These are phyloP conservation scores for Habroteleia sp. DNA, from an alignment of 2,888 invertebrate genomes.

Conservation along the genomic window DNA sequence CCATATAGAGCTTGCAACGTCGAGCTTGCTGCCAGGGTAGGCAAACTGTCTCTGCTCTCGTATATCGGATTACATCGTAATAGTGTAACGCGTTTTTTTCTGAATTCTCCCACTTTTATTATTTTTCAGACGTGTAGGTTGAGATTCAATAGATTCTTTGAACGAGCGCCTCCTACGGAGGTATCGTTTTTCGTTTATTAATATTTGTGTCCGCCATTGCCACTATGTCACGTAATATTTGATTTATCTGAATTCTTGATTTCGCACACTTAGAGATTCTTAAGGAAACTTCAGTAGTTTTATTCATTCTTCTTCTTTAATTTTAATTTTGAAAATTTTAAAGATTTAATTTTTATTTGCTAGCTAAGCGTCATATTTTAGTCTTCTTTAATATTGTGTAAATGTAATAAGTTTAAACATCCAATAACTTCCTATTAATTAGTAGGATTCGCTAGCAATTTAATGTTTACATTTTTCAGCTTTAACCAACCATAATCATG, in stretches of 20 bases:
- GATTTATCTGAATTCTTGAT: too few species aligned
- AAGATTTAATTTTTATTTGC: too few species aligned
- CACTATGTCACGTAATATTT: too few species aligned
- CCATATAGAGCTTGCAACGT: slow-evolving; percentile 78
- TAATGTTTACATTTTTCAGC: slow-evolving; percentile 82
- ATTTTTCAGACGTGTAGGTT: slow-evolving; percentile 63
- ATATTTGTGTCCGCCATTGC: slow-evolving; percentile 47
- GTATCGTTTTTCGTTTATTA: slow-evolving; percentile 38
- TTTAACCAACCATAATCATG: slow-evolving; percentile 88
- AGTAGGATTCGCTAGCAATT: too few species aligned
- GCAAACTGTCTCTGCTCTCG: slow-evolving; percentile 72
- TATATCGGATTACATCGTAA: slow-evolving; percentile 73
- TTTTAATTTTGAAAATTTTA: too few species aligned
- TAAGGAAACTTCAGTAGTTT: too few species aligned
- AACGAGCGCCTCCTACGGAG: slow-evolving; percentile 11
- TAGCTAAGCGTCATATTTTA: too few species aligned
- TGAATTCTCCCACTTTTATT: slow-evolving; percentile 66
- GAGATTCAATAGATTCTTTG: slow-evolving; percentile 50
- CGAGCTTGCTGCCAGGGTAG: slow-evolving; percentile 76
- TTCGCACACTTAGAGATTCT: too few species aligned
- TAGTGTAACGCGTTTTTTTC: slow-evolving; percentile 66
- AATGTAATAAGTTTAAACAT: too few species aligned
- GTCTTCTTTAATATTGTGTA: too few species aligned
- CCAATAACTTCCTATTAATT: too few species aligned
- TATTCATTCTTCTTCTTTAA: too few species aligned